Conservation (phyloP, 2,888 invertebrate species). For the Agrochola macilenta region DNA sequence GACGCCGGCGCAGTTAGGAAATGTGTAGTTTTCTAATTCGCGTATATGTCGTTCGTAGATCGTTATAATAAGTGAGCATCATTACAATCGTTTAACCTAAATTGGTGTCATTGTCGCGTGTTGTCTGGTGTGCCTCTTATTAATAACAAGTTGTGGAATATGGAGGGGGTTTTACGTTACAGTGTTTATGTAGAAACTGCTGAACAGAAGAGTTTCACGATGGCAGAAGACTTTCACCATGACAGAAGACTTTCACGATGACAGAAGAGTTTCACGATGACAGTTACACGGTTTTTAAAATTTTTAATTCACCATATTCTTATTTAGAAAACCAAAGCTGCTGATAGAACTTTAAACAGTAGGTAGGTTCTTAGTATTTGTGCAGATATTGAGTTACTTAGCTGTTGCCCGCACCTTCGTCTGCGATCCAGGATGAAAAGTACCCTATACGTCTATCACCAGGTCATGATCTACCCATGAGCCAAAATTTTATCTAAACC, state of each 20-base stretch:
- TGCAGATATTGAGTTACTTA: background rate
- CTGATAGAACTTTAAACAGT: background rate
- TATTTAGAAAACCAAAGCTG: background rate
- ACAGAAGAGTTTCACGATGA: background rate
- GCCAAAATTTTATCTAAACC: too few relatives aligned
- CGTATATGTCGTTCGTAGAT: conserved; percentile 16
- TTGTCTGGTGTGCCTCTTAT: conserved; percentile 52
- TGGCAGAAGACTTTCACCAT: background rate
- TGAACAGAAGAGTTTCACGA: background rate
- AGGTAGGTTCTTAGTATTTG: background rate
- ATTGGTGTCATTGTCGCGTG: conserved; percentile 70
- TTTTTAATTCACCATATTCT: too few relatives aligned
- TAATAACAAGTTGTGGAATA: conserved; percentile 54
- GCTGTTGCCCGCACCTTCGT: too few relatives aligned
- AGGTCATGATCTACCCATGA: too few relatives aligned
- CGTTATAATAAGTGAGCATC: conserved; percentile 45
- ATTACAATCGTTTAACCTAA: conserved; percentile 71
- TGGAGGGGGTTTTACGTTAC: conserved; percentile 37
- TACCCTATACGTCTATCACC: too few relatives aligned
- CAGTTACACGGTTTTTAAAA: background rate
- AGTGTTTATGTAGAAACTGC: background rate
- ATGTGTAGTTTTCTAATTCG: conserved; percentile 64
- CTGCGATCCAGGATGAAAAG: too few relatives aligned
- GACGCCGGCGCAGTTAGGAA: conserved; percentile 39
- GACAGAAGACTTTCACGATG: background rate